These are phyloP conservation scores for Sebastes kiyomatsui DNA, from an alignment of 2,797 vertebrate genomes.

Conservation along the genomic window DNA sequence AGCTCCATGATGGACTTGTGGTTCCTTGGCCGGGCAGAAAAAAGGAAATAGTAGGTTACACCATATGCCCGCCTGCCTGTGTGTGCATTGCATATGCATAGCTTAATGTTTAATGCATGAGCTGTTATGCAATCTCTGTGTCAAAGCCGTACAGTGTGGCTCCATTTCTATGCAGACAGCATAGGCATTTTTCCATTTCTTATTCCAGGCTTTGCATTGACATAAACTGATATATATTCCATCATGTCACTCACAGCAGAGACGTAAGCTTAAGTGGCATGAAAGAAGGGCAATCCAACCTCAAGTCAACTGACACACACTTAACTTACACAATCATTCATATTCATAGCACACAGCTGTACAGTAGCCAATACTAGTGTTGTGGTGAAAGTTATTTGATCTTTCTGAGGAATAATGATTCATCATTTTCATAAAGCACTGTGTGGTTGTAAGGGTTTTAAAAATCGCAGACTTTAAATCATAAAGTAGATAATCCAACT, in stretches of 20 bases:
- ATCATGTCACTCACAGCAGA: conserved; percentile 54
- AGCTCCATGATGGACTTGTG: conserved; percentile 49
- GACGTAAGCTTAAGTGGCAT: conserved; percentile 23
- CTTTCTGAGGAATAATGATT: background rate
- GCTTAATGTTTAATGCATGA: conserved; percentile 75
- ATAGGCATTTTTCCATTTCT: conserved; percentile 37
- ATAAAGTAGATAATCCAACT: background rate
- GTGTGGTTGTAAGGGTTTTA: background rate
- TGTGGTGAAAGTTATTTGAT: background rate
- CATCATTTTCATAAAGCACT: background rate
- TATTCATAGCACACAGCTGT: background rate
- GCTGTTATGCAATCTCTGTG: conserved; percentile 73
- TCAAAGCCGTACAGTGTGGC: conserved; percentile 56
- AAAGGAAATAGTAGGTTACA: conserved; percentile 55
- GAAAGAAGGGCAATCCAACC: conserved; percentile 21
- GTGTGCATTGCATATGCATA: conserved; percentile 69
- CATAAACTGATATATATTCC: conserved; percentile 44
- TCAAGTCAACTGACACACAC: conserved; percentile 22
- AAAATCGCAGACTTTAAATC: background rate
- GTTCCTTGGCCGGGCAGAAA: conserved; percentile 50
- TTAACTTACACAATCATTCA: conserved; percentile 18
- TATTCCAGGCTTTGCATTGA: conserved; percentile 53
- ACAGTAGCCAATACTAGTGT: background rate
- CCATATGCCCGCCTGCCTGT: conserved; percentile 64
- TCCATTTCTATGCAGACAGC: conserved; percentile 65